Base-by-base conservation (phyloP, 2,113 vertebrate species). In the Coracopsis vasa region DNA sequence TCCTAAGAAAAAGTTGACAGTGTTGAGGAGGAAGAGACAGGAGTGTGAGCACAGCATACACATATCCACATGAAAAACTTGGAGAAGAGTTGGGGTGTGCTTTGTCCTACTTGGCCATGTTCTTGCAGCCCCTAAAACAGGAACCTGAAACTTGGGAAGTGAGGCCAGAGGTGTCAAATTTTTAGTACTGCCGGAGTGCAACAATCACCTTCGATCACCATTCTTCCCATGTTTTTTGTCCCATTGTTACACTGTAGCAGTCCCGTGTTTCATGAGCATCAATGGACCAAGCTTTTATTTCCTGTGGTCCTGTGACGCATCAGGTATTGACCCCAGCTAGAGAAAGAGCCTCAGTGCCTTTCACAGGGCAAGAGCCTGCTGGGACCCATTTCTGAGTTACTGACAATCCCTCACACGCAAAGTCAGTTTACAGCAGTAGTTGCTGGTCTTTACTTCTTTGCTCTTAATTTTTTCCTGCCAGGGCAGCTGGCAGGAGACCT, bases 21-120 rank as follows among this genome's bases (percentile, higher is more conserved):
- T 13, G 27, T n/a, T 39, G 33, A 92, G 62, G 44, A 75, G 44
- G 33, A 74, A 16, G 45, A 7, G 21, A 77, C 85, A 41, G n/a
- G 8, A 12, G 1, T 0, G 0, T 12, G 21, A 84, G 33, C 70
- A 67, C 29, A 69, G 21, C 29, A 50, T 1, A 15, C 5, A 50
- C 16, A 21, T n/a, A 29, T 17, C 16, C 42, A 54, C 0, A 0
- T 15, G 35, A 74, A 82, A 94, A 82, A 50, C 23, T 12, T 19
- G 27, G 29, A 87, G 47, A 79, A n/a, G 16, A 69, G 10, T 1
- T 65, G 62, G 44, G 15, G 9, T 29, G 16, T 56, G 33, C 23
- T 82, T 86, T 65, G n/a, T 72, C 51, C 67, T 86, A 56, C n/a
- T 78, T 80, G 70, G 74, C 45, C 44, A 70, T 33, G 48, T 44